Percentiles rank a stretch among this genome's conserved stretches.
Evolutionary conservation across 2,797 vertebrate species (phyloP).

Genomic region (Cyprinella venusta): DNA sequence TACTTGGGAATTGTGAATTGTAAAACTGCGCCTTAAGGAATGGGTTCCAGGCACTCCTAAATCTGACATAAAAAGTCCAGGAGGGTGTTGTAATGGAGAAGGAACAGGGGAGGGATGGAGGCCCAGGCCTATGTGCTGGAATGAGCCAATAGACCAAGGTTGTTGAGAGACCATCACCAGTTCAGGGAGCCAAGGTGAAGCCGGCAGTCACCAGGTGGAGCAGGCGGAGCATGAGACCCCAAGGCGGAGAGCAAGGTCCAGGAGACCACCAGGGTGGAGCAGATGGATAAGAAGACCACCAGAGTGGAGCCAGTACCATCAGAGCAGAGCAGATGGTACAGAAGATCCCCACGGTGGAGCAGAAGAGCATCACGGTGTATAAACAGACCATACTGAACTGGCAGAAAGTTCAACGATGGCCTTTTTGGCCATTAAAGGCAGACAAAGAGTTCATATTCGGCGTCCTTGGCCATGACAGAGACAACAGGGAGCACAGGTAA

Average conservation of each 20-base stretch:
- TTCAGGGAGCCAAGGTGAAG: background rate
- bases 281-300: background rate
- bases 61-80: background rate
- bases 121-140: background rate
- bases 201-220: background rate
- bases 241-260: background rate
- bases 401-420: background rate
- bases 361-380: background rate
- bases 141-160: background rate
- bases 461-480: background rate
- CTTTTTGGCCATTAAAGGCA: background rate
- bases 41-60: background rate
- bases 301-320: background rate
- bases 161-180: background rate
- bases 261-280: background rate
- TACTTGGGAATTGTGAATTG: background rate
- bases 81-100: background rate
- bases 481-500: background rate
- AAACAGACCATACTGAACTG: background rate
- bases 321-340: background rate
- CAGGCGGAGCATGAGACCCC: background rate
- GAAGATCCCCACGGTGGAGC: background rate
- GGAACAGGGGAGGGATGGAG: background rate
- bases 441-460: background rate
- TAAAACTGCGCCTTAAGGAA: background rate